Base-by-base conservation (phyloP, 1,140 invertebrate genomes). In the Mamestra configurata region DNA sequence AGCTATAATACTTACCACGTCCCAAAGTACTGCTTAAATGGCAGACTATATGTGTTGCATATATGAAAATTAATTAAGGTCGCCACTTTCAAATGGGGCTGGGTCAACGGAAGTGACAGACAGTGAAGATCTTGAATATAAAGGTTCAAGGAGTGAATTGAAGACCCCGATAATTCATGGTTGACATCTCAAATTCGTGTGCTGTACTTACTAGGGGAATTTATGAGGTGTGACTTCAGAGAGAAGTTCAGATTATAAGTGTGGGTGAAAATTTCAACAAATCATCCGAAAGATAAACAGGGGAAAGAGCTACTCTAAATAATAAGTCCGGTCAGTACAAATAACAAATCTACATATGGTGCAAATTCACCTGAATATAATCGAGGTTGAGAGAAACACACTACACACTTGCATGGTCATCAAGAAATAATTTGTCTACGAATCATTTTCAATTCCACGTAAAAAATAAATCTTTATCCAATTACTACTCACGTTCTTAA, bases 71-170 rank as follows among this genome's bases (percentile, higher is more conserved):
- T 70, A 70, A 78, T 78, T 43, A 49, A 51, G 35, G 68, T 43
- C 78, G 55, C 31, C 20, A 35, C 46, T 64, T 64, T 64, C 61
- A 8, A 77, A 66, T 40, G 11, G 11, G 22, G 35, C n/a, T 43
- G 20, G 66, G 35, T 66, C 55, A 59, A n/a, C 72, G 72, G 72
- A 75, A 75, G 35, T 35, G 35, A 24, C 37, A 49, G 66, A 61
- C 27, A 11, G 7, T 13, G 40, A 31, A 70, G 37, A 57, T 68
- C 66, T 51, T 71, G 20, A 71, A 53, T 57, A 18, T 13, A 53
- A 57, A 55, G 37, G 77, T 51, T 79, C 66, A 79, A 79, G 64
- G 64, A n/a, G 46, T 37, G 46, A 18, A 76, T 76, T 61, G 73
- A 49, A 22, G 57, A 49, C 71, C 4, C 53, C 10, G 53, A 55